phyloP scores from a whole-genome alignment of 1,140 invertebrate species.

The Neodiprion fabricii region DNA sequence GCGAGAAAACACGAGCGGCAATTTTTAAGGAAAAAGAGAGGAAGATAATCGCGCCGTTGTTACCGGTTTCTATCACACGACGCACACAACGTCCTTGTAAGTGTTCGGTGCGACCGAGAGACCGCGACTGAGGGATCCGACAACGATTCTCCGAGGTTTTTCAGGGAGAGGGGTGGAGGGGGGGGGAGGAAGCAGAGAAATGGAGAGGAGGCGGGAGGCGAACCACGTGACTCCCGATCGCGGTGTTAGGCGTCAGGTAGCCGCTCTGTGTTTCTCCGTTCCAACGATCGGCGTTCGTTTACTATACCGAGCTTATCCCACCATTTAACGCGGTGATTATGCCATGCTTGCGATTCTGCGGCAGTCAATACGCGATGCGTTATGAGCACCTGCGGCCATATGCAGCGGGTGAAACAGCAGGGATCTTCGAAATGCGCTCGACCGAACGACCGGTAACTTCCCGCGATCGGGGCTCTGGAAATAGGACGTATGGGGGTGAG shows the following conservation, averaged over 20 bases:
- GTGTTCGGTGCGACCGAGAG: conserved; percentile 29
- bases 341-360: neutral
- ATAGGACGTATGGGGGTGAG: too few relatives aligned
- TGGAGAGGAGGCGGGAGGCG: neutral
- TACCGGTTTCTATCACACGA: too few relatives aligned
- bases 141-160: conserved; percentile 53
- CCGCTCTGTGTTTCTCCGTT: conserved; percentile 1
- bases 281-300: neutral
- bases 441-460: too few relatives aligned
- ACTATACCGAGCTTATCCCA: neutral
- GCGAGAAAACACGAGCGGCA: too few relatives aligned
- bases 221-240: conserved; percentile 27
- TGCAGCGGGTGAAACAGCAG: conserved; percentile 10
- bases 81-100: too few relatives aligned
- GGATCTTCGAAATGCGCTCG: too few relatives aligned
- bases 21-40: too few relatives aligned
- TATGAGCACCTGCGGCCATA: conserved; percentile 33
- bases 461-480: too few relatives aligned
- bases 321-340: too few relatives aligned
- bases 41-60: too few relatives aligned
- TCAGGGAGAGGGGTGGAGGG: conserved; percentile 22
- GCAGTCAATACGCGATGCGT: conserved; percentile 29
- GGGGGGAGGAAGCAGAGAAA: too few relatives aligned
- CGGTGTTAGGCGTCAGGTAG: conserved; percentile 52
- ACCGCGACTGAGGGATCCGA: conserved; percentile 48